These are phyloP conservation scores for Drosophila sechellia DNA, from an alignment of 1,140 invertebrate species.

Conservation along the genomic window DNA sequence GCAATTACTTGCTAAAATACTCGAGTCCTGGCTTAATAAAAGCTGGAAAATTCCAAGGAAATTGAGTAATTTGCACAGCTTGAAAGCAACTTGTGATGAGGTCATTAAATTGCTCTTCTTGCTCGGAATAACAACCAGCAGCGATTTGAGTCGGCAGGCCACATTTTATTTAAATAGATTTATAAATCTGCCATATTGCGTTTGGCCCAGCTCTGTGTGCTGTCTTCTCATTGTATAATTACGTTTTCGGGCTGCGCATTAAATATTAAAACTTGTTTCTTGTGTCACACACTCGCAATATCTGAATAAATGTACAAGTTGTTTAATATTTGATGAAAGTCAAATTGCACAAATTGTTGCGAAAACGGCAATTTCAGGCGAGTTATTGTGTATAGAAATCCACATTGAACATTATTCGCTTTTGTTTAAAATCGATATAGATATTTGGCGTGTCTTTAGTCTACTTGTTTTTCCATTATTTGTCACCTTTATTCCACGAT, in stretches of 20 bases:
- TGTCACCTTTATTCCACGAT: background rate
- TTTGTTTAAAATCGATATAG: background rate
- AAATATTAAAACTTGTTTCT: slow-evolving; percentile 32
- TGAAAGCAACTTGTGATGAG: background rate
- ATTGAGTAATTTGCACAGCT: slow-evolving; percentile 16
- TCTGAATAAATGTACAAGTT: background rate
- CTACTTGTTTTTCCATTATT: slow-evolving; percentile 10
- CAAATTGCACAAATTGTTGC: too few species aligned
- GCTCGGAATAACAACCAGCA: slow-evolving; percentile 1
- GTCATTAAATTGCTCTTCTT: slow-evolving; percentile 10
- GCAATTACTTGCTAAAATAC: slow-evolving; percentile 32
- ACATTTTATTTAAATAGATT: slow-evolving; percentile 51
- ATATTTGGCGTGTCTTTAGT: too few species aligned
- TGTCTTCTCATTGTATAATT: slow-evolving; percentile 28
- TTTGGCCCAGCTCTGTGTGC: slow-evolving; percentile 14
- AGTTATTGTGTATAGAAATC: too few species aligned
- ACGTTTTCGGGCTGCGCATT: slow-evolving; percentile 35
- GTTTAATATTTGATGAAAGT: too few species aligned
- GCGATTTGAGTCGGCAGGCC: slow-evolving; percentile 9
- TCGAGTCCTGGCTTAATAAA: slow-evolving; percentile 12
- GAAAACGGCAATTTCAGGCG: too few species aligned
- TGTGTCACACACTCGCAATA: background rate
- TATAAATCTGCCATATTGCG: slow-evolving; percentile 56
- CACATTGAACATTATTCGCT: too few species aligned
- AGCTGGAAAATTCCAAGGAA: background rate